Percentiles rank a stretch among this genome's conserved stretches.
phyloP scores from a whole-genome alignment of 2,888 invertebrate species.

The Stenchaetothrips biformis region DNA sequence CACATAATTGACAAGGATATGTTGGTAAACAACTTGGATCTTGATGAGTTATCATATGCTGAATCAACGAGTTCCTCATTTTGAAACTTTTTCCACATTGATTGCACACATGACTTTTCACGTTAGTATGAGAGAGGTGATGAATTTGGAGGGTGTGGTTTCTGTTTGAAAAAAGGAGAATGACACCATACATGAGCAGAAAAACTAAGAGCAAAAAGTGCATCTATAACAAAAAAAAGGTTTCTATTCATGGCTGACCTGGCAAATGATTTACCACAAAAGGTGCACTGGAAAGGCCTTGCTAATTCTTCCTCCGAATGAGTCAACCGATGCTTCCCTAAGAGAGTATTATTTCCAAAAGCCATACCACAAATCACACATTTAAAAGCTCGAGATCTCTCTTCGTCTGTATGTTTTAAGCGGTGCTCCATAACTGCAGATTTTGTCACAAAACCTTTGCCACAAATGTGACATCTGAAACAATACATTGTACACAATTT shows the following conservation, averaged over 20 bases:
- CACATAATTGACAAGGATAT: background rate
- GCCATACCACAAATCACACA: background rate
- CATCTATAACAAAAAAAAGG: background rate
- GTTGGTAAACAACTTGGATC: background rate
- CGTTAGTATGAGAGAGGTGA: background rate
- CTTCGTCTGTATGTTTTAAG: background rate
- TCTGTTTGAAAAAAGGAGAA: background rate
- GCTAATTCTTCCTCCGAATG: background rate
- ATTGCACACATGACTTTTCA: background rate
- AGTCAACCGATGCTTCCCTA: background rate
- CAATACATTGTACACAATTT: background rate
- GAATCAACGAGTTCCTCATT: background rate
- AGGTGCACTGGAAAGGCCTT: background rate
- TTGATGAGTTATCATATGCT: background rate
- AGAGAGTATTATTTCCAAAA: slow-evolving; percentile 9
- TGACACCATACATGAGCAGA: background rate
- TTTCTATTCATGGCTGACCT: background rate
- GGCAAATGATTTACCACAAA: slow-evolving; percentile 7
- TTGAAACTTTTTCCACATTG: background rate
- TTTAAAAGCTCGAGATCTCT: slow-evolving; percentile 10
- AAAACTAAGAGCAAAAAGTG: background rate
- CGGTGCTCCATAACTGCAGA: background rate
- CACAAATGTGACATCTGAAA: slow-evolving; percentile 3
- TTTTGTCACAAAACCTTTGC: background rate
- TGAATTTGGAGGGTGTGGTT: slow-evolving; percentile 7